A percentile compares a stretch with the other conserved stretches of the same genome.
Conservation (phyloP, 2,797 vertebrate genomes). For the Manis crassicaudata region DNA sequence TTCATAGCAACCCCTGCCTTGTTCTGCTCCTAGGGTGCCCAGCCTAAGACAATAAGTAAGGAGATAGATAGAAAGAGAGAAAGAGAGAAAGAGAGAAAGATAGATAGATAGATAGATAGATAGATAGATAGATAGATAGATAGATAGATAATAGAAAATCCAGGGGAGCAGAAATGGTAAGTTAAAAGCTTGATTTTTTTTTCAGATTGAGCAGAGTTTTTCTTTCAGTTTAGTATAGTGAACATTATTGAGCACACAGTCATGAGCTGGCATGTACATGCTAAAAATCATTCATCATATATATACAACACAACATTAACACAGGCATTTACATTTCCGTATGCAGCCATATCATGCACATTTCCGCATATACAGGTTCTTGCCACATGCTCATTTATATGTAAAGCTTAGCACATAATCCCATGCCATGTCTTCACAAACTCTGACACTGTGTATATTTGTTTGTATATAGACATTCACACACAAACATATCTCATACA, state of each 20-base stretch:
- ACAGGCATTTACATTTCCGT: no score
- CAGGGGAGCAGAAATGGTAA: background rate
- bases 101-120: background rate
- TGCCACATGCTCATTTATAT: background rate
- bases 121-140: no score
- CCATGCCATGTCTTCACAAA: rapidly evolving
- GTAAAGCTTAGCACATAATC: background rate
- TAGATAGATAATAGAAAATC: background rate
- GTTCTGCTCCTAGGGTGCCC: background rate
- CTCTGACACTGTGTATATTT: background rate
- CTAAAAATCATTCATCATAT: background rate
- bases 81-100: background rate
- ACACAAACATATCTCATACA: rapidly evolving
- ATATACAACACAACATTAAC: background rate
- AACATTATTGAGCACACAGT: background rate
- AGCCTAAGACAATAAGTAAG: background rate
- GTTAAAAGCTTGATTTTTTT: background rate
- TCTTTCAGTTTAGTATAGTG: background rate
- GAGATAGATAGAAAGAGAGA: background rate
- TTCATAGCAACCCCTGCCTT: background rate
- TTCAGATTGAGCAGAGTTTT: background rate
- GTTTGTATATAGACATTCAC: background rate
- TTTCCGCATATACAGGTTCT: background rate
- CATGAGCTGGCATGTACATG: background rate
- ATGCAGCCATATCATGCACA: background rate